Percentiles rank a stretch among this genome's conserved stretches.
These are phyloP conservation scores for Morus bassanus DNA, from an alignment of 2,797 vertebrate species.

Conservation along the genomic window DNA sequence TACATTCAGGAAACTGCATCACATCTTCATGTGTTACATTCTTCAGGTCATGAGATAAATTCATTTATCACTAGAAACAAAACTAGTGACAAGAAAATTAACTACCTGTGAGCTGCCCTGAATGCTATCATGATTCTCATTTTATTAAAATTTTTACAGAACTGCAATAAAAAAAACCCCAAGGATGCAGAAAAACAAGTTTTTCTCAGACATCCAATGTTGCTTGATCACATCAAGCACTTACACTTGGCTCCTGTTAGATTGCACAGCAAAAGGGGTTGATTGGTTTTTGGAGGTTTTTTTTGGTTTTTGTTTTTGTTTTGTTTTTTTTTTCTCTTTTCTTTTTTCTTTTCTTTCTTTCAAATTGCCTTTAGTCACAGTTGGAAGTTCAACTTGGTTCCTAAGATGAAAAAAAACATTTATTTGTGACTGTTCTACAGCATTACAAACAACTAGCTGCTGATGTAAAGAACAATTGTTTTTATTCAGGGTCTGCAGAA, in stretches of 20 bases:
- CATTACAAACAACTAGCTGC: background rate
- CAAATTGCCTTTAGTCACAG: background rate
- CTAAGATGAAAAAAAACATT: background rate
- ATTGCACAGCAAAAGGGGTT: background rate
- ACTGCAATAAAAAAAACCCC: background rate
- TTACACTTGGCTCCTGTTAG: background rate
- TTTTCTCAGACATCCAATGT: background rate
- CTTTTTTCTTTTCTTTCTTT: background rate
- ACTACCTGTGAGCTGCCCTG: background rate
- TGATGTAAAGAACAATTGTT: background rate
- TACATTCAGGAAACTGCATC: background rate
- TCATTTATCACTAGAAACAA: background rate
- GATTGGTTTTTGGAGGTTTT: accelerated
- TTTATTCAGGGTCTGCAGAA: background rate
- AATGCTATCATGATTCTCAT: background rate
- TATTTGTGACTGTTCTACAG: background rate
- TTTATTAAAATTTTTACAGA: background rate
- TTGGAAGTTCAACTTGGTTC: background rate
- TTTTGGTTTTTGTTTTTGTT: background rate
- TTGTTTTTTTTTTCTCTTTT: too few species aligned
- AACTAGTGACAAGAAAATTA: background rate
- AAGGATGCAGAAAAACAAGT: background rate
- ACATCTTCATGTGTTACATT: background rate
- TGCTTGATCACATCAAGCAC: background rate
- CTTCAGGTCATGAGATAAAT: background rate